These are phyloP conservation scores for Pantherophis guttatus DNA, from an alignment of 2,113 vertebrate genomes.

Conservation along the genomic window DNA sequence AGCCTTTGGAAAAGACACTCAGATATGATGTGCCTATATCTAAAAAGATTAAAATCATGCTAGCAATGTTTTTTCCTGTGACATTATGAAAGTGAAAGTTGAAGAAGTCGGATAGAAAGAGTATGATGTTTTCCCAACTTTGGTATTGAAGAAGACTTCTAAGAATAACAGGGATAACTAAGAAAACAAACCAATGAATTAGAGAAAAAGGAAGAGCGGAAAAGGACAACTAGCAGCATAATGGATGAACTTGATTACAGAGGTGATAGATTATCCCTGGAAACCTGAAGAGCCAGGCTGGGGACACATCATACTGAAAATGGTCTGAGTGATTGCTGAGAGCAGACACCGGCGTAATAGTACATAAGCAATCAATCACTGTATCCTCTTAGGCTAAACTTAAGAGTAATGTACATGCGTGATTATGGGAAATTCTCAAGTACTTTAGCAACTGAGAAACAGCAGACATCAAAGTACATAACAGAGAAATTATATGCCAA, in stretches of 20 bases:
- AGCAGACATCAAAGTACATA: not conserved
- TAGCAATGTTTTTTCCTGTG: not conserved
- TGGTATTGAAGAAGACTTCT: not conserved
- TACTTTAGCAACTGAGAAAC: not conserved
- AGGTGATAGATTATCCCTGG: not conserved
- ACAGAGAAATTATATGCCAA: not conserved
- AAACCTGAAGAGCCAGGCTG: not conserved
- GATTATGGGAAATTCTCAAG: not conserved
- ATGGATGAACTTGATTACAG: not conserved
- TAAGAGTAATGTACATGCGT: not conserved
- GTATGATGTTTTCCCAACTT: not conserved
- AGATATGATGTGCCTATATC: not conserved
- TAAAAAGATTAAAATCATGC: not conserved
- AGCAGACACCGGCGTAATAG: not conserved
- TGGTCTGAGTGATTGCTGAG: not conserved
- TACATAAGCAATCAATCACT: not conserved
- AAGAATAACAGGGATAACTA: not conserved
- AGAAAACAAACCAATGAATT: not conserved
- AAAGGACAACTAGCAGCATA: not conserved
- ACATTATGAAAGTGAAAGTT: not conserved
- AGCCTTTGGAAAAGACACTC: not conserved
- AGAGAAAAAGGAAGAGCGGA: not conserved
- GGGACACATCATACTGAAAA: not conserved
- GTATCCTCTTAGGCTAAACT: not conserved
- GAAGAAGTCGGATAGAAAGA: not conserved